phyloP scores from a whole-genome alignment of 2,113 vertebrate genomes.

The Cygnus buccinator region DNA sequence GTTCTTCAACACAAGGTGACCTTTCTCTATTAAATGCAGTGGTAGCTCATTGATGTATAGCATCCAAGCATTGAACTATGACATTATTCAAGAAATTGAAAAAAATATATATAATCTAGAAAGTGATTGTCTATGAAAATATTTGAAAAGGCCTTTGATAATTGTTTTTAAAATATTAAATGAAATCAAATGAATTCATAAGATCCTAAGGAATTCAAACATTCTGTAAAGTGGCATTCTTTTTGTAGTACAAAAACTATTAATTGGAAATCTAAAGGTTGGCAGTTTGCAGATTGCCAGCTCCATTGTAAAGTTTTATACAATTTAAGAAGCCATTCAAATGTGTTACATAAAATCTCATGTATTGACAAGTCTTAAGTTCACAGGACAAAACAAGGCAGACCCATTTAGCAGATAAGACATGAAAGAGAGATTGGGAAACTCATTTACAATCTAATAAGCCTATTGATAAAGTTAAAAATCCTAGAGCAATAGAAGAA shows the following conservation, averaged over 20 bases:
- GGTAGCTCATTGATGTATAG: neutral
- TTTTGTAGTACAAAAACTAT: neutral
- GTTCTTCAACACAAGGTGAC: neutral
- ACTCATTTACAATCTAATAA: neutral
- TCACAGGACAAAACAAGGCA: neutral
- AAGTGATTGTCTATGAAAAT: neutral
- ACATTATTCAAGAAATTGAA: neutral
- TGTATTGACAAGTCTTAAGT: neutral
- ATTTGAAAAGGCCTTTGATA: neutral
- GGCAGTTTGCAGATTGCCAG: neutral
- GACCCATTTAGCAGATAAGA: neutral
- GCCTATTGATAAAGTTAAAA: neutral
- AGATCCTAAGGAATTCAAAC: neutral
- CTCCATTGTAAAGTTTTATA: neutral
- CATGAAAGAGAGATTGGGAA: neutral
- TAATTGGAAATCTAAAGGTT: neutral
- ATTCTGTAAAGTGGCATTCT: neutral
- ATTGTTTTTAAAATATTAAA: neutral
- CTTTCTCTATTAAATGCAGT: neutral
- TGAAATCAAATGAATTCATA: neutral
- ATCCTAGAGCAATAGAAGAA: neutral
- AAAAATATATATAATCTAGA: no score
- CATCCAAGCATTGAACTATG: neutral
- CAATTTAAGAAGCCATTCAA: neutral
- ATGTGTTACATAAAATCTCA: neutral